These are phyloP conservation scores for Miltochrista miniata DNA, from an alignment of 2,888 invertebrate genomes.

Conservation along the genomic window DNA sequence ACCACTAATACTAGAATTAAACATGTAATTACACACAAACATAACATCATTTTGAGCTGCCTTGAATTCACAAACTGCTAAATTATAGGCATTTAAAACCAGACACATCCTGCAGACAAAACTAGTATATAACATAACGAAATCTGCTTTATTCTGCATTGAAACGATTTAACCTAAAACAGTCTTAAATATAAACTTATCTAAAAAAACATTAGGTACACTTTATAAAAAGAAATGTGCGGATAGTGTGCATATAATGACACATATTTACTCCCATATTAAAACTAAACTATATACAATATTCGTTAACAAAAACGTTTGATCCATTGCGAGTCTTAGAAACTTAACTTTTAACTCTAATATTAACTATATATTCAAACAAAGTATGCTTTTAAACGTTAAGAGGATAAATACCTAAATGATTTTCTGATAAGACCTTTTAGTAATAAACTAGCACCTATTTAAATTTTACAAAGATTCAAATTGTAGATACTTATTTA, in stretches of 20 bases:
- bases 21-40: conserved; percentile 37
- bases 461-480: conserved; percentile 34
- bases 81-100: conserved; percentile 26
- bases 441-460: conserved; percentile 71
- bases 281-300: conserved; percentile 40
- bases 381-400: conserved; percentile 31
- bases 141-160: conserved; percentile 54
- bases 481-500: conserved; percentile 39
- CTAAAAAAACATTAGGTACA: conserved; percentile 44
- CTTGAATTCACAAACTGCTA: conserved; percentile 34
- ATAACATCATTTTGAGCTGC: conserved; percentile 49
- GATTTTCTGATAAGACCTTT: conserved; percentile 58
- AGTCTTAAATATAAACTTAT: conserved; percentile 62
- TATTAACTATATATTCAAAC: conserved; percentile 7
- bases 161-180: conserved; percentile 59
- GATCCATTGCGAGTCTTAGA: conserved; percentile 42
- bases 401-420: conserved; percentile 20
- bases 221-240: conserved; percentile 62
- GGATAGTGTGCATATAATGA: conserved; percentile 42
- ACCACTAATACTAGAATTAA: conserved; percentile 33
- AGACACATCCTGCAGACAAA: conserved; percentile 15
- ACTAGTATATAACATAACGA: conserved; percentile 32
- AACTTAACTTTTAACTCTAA: conserved; percentile 27
- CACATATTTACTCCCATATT: conserved; percentile 23
- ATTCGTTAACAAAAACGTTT: conserved; percentile 38